Base-by-base conservation (phyloP, 2,888 invertebrate species). In the Crocallis elinguaria region DNA sequence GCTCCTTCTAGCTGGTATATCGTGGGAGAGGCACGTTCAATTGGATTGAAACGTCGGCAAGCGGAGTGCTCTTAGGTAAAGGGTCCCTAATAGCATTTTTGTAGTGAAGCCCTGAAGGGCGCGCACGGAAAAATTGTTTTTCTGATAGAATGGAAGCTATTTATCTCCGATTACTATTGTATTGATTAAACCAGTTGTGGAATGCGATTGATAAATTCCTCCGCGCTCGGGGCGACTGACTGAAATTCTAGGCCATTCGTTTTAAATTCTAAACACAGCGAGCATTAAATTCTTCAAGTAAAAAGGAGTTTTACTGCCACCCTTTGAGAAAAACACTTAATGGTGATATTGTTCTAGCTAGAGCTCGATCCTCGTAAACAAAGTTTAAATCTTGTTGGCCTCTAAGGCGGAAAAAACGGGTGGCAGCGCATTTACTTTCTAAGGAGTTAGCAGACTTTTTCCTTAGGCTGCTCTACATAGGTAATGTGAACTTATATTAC, bases 31-130 rank as follows among this genome's bases (percentile, higher is more conserved):
- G 73, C 79, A 77, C 79, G 77, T 81, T 77, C 82, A 82, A 85
- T 86, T 82, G 82, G 82, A 85, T 86, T 84, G 83, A 81, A 84
- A 78, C 78, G 82, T 81, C 71, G 75, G 67, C 72, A 71, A 64
- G 71, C 71, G 71, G 58, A 79, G 75, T 73, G 77, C 70, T 75
- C 70, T 71, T 69, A 69, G 64, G 70, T 75, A 75, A 75, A 80
- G 77, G 82, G 81, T 75, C 83, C 67, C 77, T 85, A 87, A 88
- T 85, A 79, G 80, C 81, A 84, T 86, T 88, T 85, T 77, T 83
- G 73, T 76, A 78, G 80, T 64, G 63, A 73, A 73, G 64, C 73
- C 69, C 70, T 69, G 66, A 78, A 76, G 71, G 76, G 73, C 66
- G 60, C 65, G 67, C 72, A 65, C 70, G 75, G 71, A 85, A 84